These are phyloP conservation scores for Agelastica alni DNA, from an alignment of 2,888 invertebrate genomes.

Conservation along the genomic window DNA sequence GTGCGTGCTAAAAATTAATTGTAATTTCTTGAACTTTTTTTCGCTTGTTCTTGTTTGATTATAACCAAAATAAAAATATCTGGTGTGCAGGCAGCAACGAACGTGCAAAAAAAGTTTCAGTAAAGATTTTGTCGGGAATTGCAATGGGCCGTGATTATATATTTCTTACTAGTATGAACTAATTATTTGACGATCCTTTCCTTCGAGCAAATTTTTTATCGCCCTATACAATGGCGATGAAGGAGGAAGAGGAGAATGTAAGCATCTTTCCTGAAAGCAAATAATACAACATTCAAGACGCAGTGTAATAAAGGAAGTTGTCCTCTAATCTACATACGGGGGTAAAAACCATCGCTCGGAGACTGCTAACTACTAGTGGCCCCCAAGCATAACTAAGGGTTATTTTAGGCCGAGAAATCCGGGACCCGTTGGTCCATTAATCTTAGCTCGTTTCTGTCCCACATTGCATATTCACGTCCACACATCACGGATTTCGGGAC, in stretches of 20 bases:
- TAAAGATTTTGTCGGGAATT: too few species aligned
- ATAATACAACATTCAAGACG: slow-evolving; percentile 33
- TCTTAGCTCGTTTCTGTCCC: slow-evolving; percentile 57
- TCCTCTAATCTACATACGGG: slow-evolving; percentile 47
- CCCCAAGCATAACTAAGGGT: slow-evolving; percentile 53
- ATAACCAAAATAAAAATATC: too few species aligned
- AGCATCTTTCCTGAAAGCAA: slow-evolving; percentile 30
- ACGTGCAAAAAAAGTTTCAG: too few species aligned
- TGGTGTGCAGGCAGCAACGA: too few species aligned
- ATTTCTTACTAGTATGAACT: not conserved
- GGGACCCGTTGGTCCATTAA: slow-evolving; percentile 52
- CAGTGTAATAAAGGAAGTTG: slow-evolving; percentile 34
- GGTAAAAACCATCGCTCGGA: slow-evolving; percentile 42
- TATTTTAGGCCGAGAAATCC: slow-evolving; percentile 52
- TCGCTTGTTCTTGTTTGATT: too few species aligned
- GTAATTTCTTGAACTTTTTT: too few species aligned
- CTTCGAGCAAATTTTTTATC: not conserved
- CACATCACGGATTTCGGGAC: slow-evolving; percentile 55
- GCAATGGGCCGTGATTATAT: too few species aligned
- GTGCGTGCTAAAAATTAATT: too few species aligned
- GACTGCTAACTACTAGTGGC: slow-evolving; percentile 40
- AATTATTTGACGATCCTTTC: too few species aligned
- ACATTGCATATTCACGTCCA: slow-evolving; percentile 59
- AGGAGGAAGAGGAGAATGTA: slow-evolving; percentile 16
- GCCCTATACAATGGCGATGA: slow-evolving; percentile 18